Evolutionary conservation across 1,140 invertebrate genomes (phyloP).

Genomic region (Pinna nobilis): DNA sequence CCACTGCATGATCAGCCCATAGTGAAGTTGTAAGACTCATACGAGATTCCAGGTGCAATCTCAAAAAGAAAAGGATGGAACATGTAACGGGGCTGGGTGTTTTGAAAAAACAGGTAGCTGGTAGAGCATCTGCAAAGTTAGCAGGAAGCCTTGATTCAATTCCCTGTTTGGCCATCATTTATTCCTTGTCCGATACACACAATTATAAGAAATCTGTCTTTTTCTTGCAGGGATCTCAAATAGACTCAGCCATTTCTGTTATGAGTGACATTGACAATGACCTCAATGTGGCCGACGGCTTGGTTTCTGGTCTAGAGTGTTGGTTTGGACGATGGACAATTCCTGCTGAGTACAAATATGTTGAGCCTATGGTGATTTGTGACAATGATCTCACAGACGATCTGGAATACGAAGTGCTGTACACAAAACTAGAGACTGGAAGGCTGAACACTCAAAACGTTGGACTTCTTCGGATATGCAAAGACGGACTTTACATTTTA

Average conservation of each 20-base stretch:
- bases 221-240: slow-evolving; percentile 41
- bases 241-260: slow-evolving; percentile 36
- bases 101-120: too few species aligned
- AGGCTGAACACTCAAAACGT: slow-evolving; percentile 33
- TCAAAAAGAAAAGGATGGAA: too few species aligned
- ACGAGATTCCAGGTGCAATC: too few species aligned
- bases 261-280: slow-evolving; percentile 53
- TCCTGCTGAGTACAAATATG: slow-evolving; percentile 27
- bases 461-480: slow-evolving; percentile 38
- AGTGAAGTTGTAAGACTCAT: too few species aligned
- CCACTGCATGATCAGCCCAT: too few species aligned
- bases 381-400: slow-evolving; percentile 44
- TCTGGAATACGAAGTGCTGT: slow-evolving; percentile 47
- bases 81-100: too few species aligned
- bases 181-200: too few species aligned
- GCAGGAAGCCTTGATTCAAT: too few species aligned
- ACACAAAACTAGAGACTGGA: slow-evolving; percentile 36
- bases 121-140: too few species aligned
- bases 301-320: slow-evolving; percentile 42
- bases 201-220: too few species aligned
- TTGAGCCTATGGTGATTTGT: slow-evolving; percentile 36
- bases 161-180: too few species aligned
- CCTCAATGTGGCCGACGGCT: slow-evolving; percentile 45
- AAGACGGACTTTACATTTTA: slow-evolving; percentile 34
- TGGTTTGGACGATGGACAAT: slow-evolving; percentile 52